Conservation (phyloP, 2,113 vertebrate genomes). For the Lucifuga dentata region DNA sequence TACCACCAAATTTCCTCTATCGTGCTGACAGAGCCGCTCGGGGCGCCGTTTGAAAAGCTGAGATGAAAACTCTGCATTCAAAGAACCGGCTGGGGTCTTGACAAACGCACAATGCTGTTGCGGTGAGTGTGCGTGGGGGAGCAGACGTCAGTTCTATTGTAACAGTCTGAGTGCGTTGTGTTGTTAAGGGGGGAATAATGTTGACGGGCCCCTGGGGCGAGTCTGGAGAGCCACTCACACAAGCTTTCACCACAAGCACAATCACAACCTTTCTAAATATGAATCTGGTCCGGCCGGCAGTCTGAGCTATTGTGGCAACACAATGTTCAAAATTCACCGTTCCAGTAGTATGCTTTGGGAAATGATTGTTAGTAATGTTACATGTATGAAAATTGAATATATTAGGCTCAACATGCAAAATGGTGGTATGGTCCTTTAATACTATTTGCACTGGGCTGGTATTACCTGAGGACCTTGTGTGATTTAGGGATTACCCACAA, state of each 20-base stretch:
- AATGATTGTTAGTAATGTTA: no score
- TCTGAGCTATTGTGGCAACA: constrained; percentile 67
- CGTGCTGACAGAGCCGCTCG: constrained; percentile 37
- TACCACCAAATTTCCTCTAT: constrained; percentile 49
- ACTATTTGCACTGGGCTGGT: no score
- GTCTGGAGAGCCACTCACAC: constrained; percentile 39
- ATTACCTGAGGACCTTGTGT: no score
- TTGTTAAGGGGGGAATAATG: constrained; percentile 59
- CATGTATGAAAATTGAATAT: no score
- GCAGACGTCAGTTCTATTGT: constrained; percentile 58
- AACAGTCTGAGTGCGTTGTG: constrained; percentile 55
- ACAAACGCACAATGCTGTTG: constrained; percentile 32
- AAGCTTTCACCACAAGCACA: constrained; percentile 69
- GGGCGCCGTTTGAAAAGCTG: constrained; percentile 50
- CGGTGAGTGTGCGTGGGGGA: constrained; percentile 32
- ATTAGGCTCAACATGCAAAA: no score
- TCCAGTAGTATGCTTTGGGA: no score
- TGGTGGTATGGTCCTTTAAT: no score
- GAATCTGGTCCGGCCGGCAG: constrained; percentile 49
- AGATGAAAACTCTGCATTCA: constrained; percentile 61
- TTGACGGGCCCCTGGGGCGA: constrained; percentile 60
- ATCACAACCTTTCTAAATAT: constrained; percentile 73
- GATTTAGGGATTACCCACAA: no score
- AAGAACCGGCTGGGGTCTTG: constrained; percentile 47
- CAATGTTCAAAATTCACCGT: no score